Base-by-base conservation (phyloP, 2,113 vertebrate species). In the Anarhynchus alexandrinus region DNA sequence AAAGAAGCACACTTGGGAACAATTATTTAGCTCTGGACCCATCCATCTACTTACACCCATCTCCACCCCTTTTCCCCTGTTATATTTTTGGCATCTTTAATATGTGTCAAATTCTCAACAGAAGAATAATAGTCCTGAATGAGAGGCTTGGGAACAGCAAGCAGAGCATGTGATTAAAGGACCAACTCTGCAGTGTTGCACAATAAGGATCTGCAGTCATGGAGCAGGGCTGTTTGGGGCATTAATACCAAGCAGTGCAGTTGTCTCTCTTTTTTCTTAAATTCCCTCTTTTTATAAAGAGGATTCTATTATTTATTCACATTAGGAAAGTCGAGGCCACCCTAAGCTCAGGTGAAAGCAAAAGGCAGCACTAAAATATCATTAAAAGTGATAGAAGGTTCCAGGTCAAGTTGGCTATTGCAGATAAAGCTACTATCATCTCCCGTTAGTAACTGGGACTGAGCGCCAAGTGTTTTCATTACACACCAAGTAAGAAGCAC, bases 381-480 rank as follows among this genome's bases (percentile, higher is more conserved):
- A 95, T 88, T 88, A 93, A 97, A 97, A 93, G 83, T 96, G 86
- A 97, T 78, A 92, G 93, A 97, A 96, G 64, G 91, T 97, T 96
- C 92, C 88, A 92, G 96, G 96, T 98, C 97, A 98, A 97, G 88
- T 91, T 96, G 91, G 79, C 95, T 97, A 81, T 97, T 97, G 90
- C 87, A 97, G 96, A 97, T 97, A 98, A 98, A 97, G 74, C 78
- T 91, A 73, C 92, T 86, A 96, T 96, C 96, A 96, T 93, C 95
- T 95, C 91, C 96, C 0, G 49, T 95, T 96, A 97, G 97, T 71
- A 91, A 95, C 88, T 94, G 90, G 95, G 79, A 94, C 91, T 8
- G n/a, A 82, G n/a, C 32, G 88, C 94, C 96, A 97, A 97, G 90
- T 74, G 82, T 97, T 98, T 98, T 97, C 94, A 98, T 98, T 96